These are phyloP conservation scores for Candoia aspera DNA, from an alignment of 2,113 vertebrate species.

Conservation along the genomic window DNA sequence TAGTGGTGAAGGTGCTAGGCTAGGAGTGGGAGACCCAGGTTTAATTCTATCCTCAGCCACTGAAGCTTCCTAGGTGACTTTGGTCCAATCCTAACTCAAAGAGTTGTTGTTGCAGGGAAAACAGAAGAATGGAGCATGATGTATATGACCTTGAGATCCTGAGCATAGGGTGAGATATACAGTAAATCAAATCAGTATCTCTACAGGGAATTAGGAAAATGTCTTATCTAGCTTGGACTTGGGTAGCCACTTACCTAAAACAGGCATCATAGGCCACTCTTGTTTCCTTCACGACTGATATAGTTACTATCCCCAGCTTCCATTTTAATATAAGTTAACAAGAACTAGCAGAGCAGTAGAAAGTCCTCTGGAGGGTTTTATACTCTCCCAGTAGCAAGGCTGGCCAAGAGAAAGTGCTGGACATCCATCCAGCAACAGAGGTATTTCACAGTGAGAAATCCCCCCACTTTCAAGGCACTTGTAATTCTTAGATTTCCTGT, in stretches of 20 bases:
- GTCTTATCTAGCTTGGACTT: conserved; percentile 13
- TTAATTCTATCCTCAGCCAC: no score
- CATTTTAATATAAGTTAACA: background rate
- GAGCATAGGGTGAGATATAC: background rate
- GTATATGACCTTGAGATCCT: conserved; percentile 13
- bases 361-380: background rate
- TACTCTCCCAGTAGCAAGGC: background rate
- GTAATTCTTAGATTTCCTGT: background rate
- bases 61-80: no score
- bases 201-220: conserved; percentile 44
- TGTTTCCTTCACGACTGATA: conserved; percentile 1
- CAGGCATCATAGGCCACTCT: conserved; percentile 11
- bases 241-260: conserved; percentile 28
- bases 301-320: background rate
- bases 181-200: conserved; percentile 31
- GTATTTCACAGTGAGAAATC: background rate
- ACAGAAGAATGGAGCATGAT: conserved; percentile 1
- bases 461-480: background rate
- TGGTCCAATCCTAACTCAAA: no score
- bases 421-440: background rate
- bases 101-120: no score
- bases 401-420: background rate
- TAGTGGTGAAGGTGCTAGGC: no score
- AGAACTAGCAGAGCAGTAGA: background rate
- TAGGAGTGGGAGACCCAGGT: no score